Percentiles rank a stretch among this genome's conserved stretches.
Evolutionary conservation across 2,113 vertebrate genomes (phyloP).

Genomic region (Malurus alboscapulatus): DNA sequence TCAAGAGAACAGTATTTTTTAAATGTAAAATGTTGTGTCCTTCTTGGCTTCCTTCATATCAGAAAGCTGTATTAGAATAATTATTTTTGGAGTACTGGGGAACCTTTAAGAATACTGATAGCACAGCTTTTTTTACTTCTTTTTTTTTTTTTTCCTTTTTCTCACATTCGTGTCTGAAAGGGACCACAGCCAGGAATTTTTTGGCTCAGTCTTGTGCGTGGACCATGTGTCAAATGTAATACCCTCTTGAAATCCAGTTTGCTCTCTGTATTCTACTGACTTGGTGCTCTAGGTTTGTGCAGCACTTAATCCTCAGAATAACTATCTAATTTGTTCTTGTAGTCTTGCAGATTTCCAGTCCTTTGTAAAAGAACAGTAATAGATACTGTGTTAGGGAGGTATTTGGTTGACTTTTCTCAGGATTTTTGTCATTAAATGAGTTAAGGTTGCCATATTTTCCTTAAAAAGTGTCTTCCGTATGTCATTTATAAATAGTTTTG

Average conservation of each 20-base stretch:
- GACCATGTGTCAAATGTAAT: slow-evolving; percentile 14
- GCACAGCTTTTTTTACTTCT: not conserved
- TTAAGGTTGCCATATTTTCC: not conserved
- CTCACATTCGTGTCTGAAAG: not conserved
- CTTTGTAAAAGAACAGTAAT: not conserved
- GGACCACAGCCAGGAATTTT: slow-evolving; percentile 1
- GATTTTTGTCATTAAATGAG: not conserved
- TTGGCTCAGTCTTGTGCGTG: not conserved
- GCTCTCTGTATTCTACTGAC: not conserved
- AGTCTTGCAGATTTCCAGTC: not conserved
- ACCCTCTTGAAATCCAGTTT: not conserved
- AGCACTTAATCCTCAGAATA: not conserved
- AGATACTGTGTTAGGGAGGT: not conserved
- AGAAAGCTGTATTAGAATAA: not conserved
- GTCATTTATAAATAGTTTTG: slow-evolving; percentile 44
- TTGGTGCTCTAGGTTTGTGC: not conserved
- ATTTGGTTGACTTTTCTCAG: not conserved
- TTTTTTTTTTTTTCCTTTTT: rapidly evolving
- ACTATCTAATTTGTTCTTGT: not conserved
- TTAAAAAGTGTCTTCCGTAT: not conserved
- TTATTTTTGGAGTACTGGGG: not conserved
- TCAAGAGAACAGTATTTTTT: not conserved
- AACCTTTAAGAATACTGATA: not conserved
- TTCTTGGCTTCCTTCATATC: not conserved
- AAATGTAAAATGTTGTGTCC: not conserved